A percentile compares a stretch with the other conserved stretches of the same genome.
Evolutionary conservation across 1,140 invertebrate genomes (phyloP).

Genomic region (Solenopsis fugax): DNA sequence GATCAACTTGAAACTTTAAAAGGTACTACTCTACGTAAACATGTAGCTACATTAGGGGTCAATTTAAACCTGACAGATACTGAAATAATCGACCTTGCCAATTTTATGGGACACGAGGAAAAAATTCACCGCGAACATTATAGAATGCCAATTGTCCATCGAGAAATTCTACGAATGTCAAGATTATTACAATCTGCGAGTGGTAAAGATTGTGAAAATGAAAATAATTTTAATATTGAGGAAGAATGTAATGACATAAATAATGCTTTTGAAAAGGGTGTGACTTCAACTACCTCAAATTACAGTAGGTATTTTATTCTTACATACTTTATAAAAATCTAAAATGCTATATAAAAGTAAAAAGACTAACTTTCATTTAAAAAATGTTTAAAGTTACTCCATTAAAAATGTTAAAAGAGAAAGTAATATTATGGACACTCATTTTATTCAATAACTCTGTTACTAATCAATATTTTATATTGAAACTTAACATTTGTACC

Average conservation of each 20-base stretch:
- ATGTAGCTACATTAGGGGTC: slow-evolving; percentile 59
- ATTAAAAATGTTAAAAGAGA: too few relatives aligned
- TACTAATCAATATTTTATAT: too few relatives aligned
- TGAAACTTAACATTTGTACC: too few relatives aligned
- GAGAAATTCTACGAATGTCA: slow-evolving; percentile 55
- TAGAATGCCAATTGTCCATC: slow-evolving; percentile 35
- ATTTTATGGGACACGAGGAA: slow-evolving; percentile 67
- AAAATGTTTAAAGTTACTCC: too few relatives aligned
- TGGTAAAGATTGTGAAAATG: background rate
- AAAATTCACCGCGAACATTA: slow-evolving; percentile 67
- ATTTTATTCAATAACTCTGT: too few relatives aligned
- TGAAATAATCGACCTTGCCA: slow-evolving; percentile 39
- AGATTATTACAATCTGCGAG: slow-evolving; percentile 47
- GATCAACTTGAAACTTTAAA: slow-evolving; percentile 35
- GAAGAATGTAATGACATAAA: background rate
- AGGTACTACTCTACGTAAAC: slow-evolving; percentile 64
- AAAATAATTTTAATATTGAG: background rate
- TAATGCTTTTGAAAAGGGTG: background rate
- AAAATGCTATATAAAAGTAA: too few relatives aligned
- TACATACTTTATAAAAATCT: background rate
- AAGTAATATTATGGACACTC: too few relatives aligned
- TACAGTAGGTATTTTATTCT: slow-evolving; percentile 12
- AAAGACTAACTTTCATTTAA: too few relatives aligned
- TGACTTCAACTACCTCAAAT: background rate
- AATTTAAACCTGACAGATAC: slow-evolving; percentile 49